A percentile compares a stretch with the other conserved stretches of the same genome.
phyloP scores from a whole-genome alignment of 2,797 vertebrate genomes.

The Menidia menidia region DNA sequence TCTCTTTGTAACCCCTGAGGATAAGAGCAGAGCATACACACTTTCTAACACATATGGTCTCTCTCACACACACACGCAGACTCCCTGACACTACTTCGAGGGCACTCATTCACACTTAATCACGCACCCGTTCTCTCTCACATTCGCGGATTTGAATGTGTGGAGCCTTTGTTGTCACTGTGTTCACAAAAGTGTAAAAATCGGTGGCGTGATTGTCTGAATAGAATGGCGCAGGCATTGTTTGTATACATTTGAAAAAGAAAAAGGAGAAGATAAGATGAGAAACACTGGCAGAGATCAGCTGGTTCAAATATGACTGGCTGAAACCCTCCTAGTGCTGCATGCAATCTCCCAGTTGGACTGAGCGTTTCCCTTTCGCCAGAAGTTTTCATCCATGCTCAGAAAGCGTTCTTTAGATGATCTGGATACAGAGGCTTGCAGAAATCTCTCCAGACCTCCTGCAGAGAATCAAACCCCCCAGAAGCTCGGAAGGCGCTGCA shows the following conservation, averaged over 20 bases:
- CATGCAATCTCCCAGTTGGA: neutral
- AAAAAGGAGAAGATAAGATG: conserved; percentile 37
- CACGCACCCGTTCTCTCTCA: conserved; percentile 46
- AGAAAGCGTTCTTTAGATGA: no score
- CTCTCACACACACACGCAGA: conserved; percentile 29
- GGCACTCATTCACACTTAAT: conserved; percentile 59
- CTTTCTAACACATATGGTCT: conserved; percentile 41
- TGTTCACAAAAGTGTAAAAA: conserved; percentile 74
- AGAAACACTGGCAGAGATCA: conserved; percentile 49
- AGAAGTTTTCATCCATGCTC: no score
- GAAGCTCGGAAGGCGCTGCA: no score
- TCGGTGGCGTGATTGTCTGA: conserved; percentile 53
- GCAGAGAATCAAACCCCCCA: no score
- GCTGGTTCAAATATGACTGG: neutral
- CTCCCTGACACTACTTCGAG: conserved; percentile 41
- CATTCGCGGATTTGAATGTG: conserved; percentile 57
- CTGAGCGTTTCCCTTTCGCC: no score
- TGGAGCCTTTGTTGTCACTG: conserved; percentile 73
- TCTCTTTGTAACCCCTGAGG: conserved; percentile 72
- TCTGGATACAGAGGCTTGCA: no score
- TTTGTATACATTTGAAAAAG: conserved; percentile 53
- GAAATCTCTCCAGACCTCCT: no score
- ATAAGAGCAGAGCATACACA: conserved; percentile 67
- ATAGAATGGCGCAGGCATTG: conserved; percentile 62
- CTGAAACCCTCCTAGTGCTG: neutral